A percentile compares a stretch with the other conserved stretches of the same genome.
phyloP scores from a whole-genome alignment of 2,113 vertebrate species.

The Mirounga angustirostris region DNA sequence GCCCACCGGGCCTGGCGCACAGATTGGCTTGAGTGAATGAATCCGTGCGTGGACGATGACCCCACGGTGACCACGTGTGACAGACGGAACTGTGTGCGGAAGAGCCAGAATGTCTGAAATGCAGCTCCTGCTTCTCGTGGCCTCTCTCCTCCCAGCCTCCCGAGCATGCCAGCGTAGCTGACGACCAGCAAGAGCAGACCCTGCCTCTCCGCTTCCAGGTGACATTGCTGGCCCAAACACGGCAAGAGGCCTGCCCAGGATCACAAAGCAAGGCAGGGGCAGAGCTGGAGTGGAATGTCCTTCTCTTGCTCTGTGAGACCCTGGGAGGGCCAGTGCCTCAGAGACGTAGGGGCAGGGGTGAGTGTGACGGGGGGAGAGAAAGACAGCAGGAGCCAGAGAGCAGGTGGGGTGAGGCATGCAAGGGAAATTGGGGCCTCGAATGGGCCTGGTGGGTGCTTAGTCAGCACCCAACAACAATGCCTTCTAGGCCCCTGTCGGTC shows the following conservation, averaged over 20 bases:
- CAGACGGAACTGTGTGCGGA: fast-evolving
- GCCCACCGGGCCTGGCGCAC: not conserved
- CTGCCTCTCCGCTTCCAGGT: not conserved
- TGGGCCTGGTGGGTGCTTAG: not conserved
- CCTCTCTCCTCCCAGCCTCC: not conserved
- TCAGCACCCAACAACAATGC: not conserved
- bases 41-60: fast-evolving
- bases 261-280: not conserved
- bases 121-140: not conserved
- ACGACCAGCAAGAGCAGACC: not conserved
- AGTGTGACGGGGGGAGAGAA: too few species aligned
- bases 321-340: not conserved
- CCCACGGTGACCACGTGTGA: not conserved
- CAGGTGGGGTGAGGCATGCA: not conserved
- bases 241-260: not conserved
- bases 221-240: not conserved
- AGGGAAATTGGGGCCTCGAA: not conserved
- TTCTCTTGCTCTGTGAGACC: not conserved
- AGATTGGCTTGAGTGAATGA: not conserved
- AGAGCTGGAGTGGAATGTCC: not conserved
- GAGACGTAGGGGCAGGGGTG: not conserved
- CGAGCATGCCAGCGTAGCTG: fast-evolving
- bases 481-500: not conserved
- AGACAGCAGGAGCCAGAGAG: not conserved
- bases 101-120: fast-evolving